Conservation (phyloP, 2,113 vertebrate species). For the Genyomyrus donnyi region DNA sequence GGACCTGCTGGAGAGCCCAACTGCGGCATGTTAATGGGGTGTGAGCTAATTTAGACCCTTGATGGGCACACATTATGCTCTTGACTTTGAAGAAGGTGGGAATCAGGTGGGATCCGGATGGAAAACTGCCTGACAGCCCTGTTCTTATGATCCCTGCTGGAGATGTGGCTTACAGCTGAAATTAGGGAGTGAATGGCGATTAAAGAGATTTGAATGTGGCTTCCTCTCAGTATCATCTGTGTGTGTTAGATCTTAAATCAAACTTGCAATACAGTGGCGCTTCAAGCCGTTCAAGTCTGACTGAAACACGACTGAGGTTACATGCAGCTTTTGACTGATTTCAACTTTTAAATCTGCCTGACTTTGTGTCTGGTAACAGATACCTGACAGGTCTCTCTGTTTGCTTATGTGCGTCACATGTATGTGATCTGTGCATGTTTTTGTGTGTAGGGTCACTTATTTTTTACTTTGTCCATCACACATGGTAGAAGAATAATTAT, state of each 20-base stretch:
- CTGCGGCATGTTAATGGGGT: conserved; percentile 84
- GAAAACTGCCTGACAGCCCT: conserved; percentile 78
- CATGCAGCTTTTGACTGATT: neutral
- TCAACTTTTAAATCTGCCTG: neutral
- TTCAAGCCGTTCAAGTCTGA: neutral
- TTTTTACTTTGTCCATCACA: neutral
- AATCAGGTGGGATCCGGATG: conserved; percentile 57
- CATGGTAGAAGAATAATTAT: neutral
- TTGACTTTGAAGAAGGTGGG: conserved; percentile 73
- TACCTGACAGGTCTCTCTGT: neutral
- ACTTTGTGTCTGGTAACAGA: neutral
- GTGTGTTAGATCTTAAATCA: neutral
- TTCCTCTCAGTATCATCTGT: neutral
- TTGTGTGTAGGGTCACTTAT: neutral
- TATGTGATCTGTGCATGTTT: neutral
- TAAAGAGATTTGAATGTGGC: neutral
- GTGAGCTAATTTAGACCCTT: conserved; percentile 49
- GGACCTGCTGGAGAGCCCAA: conserved; percentile 78
- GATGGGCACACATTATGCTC: conserved; percentile 72
- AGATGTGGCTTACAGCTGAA: neutral
- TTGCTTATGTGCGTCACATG: neutral
- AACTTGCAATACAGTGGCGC: neutral
- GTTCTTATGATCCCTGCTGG: conserved; percentile 46
- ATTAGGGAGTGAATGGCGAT: neutral
- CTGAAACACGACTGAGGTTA: neutral